phyloP scores from a whole-genome alignment of 2,797 vertebrate species.

The Pseudocheirus occidentalis region DNA sequence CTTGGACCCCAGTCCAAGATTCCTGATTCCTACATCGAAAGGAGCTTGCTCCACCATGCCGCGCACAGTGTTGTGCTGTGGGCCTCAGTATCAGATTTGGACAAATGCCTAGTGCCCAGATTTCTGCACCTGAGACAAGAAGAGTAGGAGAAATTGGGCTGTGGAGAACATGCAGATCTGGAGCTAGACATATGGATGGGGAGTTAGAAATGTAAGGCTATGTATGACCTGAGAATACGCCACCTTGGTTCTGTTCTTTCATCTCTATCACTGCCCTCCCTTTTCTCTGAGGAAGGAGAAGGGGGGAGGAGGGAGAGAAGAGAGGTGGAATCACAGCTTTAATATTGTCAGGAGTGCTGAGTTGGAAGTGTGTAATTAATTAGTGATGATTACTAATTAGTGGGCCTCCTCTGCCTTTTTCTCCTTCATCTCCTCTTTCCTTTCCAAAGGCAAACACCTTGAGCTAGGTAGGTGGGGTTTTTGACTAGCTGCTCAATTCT shows the following conservation, averaged over 20 bases:
- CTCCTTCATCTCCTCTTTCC: not conserved
- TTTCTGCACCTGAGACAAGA: not conserved
- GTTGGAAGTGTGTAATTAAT: constrained; percentile 73
- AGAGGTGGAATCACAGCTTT: not conserved
- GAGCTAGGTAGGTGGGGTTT: not conserved
- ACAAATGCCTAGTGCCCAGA: not conserved
- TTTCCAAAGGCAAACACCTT: not conserved
- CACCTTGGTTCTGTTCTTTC: not conserved
- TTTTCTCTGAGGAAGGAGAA: not conserved
- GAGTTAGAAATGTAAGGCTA: not conserved
- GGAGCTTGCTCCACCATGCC: not conserved
- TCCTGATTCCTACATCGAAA: not conserved
- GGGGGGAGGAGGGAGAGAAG: not conserved
- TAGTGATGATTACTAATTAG: constrained; percentile 67
- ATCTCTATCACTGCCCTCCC: not conserved
- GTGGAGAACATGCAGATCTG: not conserved
- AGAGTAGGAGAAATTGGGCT: not conserved
- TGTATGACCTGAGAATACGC: not conserved
- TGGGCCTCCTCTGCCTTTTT: constrained; percentile 22
- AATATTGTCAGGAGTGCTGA: not conserved
- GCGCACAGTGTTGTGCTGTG: not conserved
- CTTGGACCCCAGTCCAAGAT: not conserved
- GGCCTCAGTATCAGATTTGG: not conserved
- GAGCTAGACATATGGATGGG: not conserved
- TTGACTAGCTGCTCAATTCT: not conserved